Conservation (phyloP, 2,797 vertebrate genomes). For the Linurgus olivaceus region DNA sequence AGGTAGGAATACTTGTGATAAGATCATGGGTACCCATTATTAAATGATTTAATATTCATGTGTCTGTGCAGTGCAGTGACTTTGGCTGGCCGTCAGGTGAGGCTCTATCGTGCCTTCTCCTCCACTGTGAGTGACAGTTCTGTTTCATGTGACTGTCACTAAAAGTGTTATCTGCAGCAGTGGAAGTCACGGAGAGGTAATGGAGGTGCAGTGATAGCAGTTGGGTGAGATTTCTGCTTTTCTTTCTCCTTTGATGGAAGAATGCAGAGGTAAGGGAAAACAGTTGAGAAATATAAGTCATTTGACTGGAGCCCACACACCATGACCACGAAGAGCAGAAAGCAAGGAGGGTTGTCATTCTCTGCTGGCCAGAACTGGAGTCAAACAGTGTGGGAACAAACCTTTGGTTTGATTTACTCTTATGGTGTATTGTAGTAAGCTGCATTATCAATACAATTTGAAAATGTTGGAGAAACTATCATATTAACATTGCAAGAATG, state of each 20-base stretch:
- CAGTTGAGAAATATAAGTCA: background rate
- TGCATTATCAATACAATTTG: background rate
- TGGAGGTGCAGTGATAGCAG: background rate
- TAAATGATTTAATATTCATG: background rate
- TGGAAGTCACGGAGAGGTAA: background rate
- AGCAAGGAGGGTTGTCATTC: background rate
- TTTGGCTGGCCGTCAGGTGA: fast-evolving
- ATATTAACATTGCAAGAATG: background rate
- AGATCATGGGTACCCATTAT: background rate
- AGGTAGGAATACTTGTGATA: background rate
- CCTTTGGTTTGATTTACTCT: background rate
- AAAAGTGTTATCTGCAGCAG: background rate
- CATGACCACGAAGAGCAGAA: background rate
- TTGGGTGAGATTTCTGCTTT: background rate
- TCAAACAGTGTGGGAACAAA: background rate
- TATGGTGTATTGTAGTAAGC: background rate
- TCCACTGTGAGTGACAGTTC: background rate
- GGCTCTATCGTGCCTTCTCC: background rate
- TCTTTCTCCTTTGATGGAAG: background rate
- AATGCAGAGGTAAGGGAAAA: background rate
- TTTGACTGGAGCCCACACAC: background rate
- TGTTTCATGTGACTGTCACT: background rate
- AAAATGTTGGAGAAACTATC: background rate
- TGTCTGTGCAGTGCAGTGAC: background rate
- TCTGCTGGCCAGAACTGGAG: background rate